Base-by-base conservation (phyloP, 2,888 invertebrate genomes). In the Papilio gigon region DNA sequence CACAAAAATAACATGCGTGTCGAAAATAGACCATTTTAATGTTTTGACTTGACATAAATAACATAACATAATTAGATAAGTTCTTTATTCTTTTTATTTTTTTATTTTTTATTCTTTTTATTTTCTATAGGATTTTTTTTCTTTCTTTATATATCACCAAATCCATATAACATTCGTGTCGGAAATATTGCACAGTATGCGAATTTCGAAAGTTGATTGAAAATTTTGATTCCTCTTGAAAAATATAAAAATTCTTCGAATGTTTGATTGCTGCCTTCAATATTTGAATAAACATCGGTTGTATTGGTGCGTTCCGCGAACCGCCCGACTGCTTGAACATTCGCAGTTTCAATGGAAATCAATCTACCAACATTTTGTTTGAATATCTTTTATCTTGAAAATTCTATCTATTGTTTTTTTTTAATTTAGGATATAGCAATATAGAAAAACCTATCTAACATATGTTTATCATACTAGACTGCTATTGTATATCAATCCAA, bases 311-410 rank as follows among this genome's bases (percentile, higher is more conserved):
- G 30, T 27, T 53, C 53, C 6, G n/a, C 2, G 53, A 56, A 56
- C 53, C n/a, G n/a, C 30, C 30, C 25, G n/a, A 11, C 35, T n/a
- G 25, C 27, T 30, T 14, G 30, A 25, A 37, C 6, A 66, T 66
- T 37, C 60, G 8, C n/a, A 33, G 17, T 56, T 44, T 66, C 33
- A 60, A 66, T 60, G 50, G 60, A 66, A 60, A 47, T 47, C 47
- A 47, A 60, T 60, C 47, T 37, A 11, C 27, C 37, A 37, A 53
- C 9, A 64, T 40, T 56, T 40, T 37, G 25, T 53, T 53, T 17
- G 27, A 40, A 27, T 14, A 20, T 27, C 3, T 64, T 64, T 53
- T 33, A 25, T 64, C 27, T 53, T 53, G 25, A 53, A n/a, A 50
- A 64, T n/a, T 5, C 12, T 11, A 63, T 35, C 25, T 27, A 27